Conservation (phyloP, 2,113 vertebrate genomes). For the Salvelinus alpinus region DNA sequence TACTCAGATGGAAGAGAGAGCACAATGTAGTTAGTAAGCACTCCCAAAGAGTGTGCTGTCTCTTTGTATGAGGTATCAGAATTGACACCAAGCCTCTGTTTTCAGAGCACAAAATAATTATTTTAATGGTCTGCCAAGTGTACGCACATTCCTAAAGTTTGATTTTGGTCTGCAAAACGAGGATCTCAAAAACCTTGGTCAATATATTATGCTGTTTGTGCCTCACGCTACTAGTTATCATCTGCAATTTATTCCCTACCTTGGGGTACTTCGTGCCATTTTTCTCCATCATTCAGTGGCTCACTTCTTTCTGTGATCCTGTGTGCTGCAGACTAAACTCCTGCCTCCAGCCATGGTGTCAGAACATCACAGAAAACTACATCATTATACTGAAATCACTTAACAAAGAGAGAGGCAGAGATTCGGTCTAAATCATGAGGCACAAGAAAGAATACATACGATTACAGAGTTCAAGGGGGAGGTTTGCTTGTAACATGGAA, state of each 20-base stretch:
- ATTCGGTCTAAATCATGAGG: conserved; percentile 64
- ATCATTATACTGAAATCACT: conserved; percentile 74
- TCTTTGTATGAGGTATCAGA: conserved; percentile 58
- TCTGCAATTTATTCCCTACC: conserved; percentile 80
- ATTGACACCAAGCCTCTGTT: conserved; percentile 71
- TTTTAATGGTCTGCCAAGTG: conserved; percentile 79
- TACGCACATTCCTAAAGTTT: conserved; percentile 62
- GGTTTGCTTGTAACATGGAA: conserved; percentile 21
- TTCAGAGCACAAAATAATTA: conserved; percentile 73
- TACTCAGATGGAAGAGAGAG: conserved; percentile 49
- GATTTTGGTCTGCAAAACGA: conserved; percentile 71
- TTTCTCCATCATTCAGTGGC: conserved; percentile 72
- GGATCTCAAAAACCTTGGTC: conserved; percentile 65
- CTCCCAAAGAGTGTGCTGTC: conserved; percentile 37
- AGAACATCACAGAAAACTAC: conserved; percentile 76
- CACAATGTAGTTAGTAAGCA: conserved; percentile 21
- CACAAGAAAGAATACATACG: conserved; percentile 53
- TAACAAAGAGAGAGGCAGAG: conserved; percentile 72
- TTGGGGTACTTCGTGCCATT: conserved; percentile 74
- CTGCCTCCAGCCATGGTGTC: conserved; percentile 74
- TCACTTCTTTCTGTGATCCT: conserved; percentile 67
- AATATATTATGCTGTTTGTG: conserved; percentile 82
- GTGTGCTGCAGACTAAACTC: conserved; percentile 63
- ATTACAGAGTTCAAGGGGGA: conserved; percentile 52
- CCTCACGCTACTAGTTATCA: conserved; percentile 70